Conservation (phyloP, 2,113 vertebrate species). For the Bombycilla garrulus region DNA sequence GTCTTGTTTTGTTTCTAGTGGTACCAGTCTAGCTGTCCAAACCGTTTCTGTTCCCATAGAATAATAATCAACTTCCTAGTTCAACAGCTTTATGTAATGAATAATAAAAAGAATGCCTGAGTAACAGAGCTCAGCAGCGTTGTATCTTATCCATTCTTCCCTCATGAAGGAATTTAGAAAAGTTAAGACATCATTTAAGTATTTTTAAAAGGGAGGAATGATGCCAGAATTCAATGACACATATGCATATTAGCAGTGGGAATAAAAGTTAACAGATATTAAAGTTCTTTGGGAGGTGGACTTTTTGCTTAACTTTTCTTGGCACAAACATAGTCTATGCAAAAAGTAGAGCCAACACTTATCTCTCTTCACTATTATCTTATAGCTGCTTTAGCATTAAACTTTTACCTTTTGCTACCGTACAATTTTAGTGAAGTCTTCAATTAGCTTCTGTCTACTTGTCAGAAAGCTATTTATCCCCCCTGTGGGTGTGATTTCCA, state of each 20-base stretch:
- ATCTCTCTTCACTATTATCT: background rate
- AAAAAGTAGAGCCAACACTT: background rate
- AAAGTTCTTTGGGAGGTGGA: background rate
- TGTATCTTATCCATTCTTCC: conserved; percentile 5
- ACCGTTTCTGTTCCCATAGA: conserved; percentile 67
- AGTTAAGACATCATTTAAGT: conserved; percentile 1
- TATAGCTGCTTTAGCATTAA: background rate
- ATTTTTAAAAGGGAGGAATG: background rate
- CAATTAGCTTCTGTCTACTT: background rate
- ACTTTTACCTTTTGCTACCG: background rate
- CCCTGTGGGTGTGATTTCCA: background rate
- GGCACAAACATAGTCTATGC: background rate
- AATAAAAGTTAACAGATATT: background rate
- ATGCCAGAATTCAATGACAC: background rate
- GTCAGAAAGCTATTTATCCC: conserved; percentile 12
- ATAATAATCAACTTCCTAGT: conserved; percentile 74
- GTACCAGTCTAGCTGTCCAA: conserved; percentile 67
- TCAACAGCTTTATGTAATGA: conserved; percentile 69
- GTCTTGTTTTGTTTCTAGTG: conserved; percentile 49
- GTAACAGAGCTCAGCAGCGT: background rate
- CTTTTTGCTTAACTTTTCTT: background rate
- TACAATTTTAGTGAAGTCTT: background rate
- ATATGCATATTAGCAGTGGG: background rate
- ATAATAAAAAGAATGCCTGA: conserved; percentile 68
- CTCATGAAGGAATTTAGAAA: conserved; percentile 9